These are phyloP conservation scores for Geothlypis trichas DNA, from an alignment of 2,113 vertebrate species.

Conservation along the genomic window DNA sequence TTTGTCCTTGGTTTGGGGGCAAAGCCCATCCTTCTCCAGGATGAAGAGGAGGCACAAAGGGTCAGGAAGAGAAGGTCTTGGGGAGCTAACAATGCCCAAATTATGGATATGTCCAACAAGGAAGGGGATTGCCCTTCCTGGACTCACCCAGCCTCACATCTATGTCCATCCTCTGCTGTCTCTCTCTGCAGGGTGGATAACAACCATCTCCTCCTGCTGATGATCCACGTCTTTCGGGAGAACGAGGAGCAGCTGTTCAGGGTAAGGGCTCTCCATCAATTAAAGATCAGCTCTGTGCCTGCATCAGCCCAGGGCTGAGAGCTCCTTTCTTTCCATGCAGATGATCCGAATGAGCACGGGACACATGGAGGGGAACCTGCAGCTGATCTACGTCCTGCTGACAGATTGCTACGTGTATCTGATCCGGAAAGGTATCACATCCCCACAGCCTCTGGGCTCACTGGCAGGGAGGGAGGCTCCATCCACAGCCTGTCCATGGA, in stretches of 20 bases:
- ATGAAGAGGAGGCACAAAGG: not conserved
- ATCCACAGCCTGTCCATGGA: not conserved
- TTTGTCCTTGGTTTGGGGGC: not conserved
- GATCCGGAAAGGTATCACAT: slow-evolving; percentile 88
- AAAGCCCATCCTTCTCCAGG: not conserved
- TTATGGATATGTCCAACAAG: not conserved
- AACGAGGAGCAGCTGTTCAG: slow-evolving; percentile 96
- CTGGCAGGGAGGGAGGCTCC: not conserved
- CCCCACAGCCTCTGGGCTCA: not conserved
- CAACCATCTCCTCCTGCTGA: slow-evolving; percentile 94
- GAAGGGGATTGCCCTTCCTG: not conserved
- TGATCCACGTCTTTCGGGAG: slow-evolving; percentile 98
- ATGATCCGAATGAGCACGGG: slow-evolving; percentile 97
- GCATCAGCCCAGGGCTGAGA: not conserved
- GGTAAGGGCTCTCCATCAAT: slow-evolving; percentile 55
- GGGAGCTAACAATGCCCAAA: not conserved
- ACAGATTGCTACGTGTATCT: slow-evolving; percentile 95
- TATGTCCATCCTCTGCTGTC: not conserved
- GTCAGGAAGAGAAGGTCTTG: not conserved
- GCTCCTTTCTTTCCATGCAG: slow-evolving; percentile 59
- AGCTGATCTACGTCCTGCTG: slow-evolving; percentile 92
- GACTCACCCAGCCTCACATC: not conserved
- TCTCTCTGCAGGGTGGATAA: slow-evolving; percentile 89
- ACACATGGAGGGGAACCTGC: slow-evolving; percentile 96
- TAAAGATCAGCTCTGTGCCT: not conserved